These are phyloP conservation scores for Syrmaticus mikado DNA, from an alignment of 2,113 vertebrate species.

Conservation along the genomic window DNA sequence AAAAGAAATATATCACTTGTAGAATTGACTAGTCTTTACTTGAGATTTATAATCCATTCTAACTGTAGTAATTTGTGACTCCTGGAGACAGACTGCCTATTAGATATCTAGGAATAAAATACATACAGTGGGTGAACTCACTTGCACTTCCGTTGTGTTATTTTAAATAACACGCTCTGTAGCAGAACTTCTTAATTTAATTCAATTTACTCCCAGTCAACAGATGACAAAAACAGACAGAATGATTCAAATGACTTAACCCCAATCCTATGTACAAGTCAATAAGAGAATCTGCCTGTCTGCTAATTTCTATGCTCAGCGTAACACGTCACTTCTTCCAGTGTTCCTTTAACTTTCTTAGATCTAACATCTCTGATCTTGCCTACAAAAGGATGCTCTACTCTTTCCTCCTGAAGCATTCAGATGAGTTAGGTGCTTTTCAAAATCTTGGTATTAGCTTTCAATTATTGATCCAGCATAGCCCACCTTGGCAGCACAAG, in stretches of 20 bases:
- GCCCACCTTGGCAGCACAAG: neutral
- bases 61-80: conserved; percentile 56
- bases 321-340: neutral
- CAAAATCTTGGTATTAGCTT: neutral
- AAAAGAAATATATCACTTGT: conserved; percentile 73
- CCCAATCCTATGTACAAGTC: neutral
- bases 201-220: neutral
- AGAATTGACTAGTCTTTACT: conserved; percentile 65
- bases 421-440: neutral
- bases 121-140: neutral
- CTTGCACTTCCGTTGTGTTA: neutral
- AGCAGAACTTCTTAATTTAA: neutral
- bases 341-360: neutral
- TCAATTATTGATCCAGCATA: neutral
- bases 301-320: neutral
- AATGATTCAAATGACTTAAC: neutral
- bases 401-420: neutral
- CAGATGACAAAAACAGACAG: neutral
- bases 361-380: neutral
- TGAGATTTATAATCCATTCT: conserved; percentile 71
- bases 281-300: neutral
- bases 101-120: conserved; percentile 30
- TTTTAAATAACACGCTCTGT: neutral
- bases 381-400: neutral
- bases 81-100: conserved; percentile 50